Evolutionary conservation across 2,797 vertebrate species (phyloP).

Genomic region (Neosilurus mollespiculum): DNA sequence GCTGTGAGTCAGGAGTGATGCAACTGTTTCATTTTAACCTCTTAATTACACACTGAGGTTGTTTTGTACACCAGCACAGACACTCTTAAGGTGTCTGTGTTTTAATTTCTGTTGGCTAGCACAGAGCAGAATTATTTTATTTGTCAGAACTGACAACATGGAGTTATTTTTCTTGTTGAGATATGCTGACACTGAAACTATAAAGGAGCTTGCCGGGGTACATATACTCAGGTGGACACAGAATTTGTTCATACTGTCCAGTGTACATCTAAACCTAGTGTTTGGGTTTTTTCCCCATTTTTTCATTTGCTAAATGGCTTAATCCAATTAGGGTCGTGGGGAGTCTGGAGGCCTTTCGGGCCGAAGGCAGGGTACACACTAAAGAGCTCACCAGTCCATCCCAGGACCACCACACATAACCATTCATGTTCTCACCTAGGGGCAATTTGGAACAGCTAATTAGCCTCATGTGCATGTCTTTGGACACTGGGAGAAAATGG

Average conservation of each 20-base stretch:
- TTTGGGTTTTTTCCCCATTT: too few relatives aligned
- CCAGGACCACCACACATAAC: too few relatives aligned
- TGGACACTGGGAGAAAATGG: too few relatives aligned
- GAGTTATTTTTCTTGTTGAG: slow-evolving; percentile 50
- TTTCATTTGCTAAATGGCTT: too few relatives aligned
- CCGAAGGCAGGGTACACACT: too few relatives aligned
- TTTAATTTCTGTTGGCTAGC: slow-evolving; percentile 43
- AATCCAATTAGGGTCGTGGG: too few relatives aligned
- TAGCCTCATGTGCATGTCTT: too few relatives aligned
- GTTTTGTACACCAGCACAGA: slow-evolving; percentile 6
- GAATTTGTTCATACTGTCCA: slow-evolving; percentile 31
- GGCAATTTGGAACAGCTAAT: too few relatives aligned
- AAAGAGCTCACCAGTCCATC: too few relatives aligned
- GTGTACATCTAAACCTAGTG: slow-evolving; percentile 5
- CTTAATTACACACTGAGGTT: slow-evolving; percentile 11
- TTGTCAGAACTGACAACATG: slow-evolving; percentile 42
- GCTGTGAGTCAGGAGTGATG: slow-evolving; percentile 23
- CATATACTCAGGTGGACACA: slow-evolving; percentile 32
- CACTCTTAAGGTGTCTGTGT: slow-evolving; percentile 22
- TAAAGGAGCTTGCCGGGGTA: slow-evolving; percentile 42
- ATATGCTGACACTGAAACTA: slow-evolving; percentile 46
- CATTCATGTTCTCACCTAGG: too few relatives aligned
- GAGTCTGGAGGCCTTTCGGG: too few relatives aligned
- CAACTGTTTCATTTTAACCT: slow-evolving; percentile 34
- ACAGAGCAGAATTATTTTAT: slow-evolving; percentile 53